Conservation (phyloP, 2,113 vertebrate species). For the Pungitius pungitius region DNA sequence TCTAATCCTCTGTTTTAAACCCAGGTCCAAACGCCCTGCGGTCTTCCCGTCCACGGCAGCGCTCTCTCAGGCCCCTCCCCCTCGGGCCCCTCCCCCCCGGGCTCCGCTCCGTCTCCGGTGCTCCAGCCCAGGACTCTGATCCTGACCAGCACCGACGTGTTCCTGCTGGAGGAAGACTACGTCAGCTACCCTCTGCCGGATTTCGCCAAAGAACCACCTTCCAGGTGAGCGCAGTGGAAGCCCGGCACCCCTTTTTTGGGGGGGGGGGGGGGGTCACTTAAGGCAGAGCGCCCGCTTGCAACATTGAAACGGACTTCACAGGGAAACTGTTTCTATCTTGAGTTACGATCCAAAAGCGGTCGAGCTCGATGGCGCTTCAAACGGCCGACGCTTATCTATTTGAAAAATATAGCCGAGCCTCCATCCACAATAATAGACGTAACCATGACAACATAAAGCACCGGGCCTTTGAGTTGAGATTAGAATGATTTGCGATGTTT, state of each 20-base stretch:
- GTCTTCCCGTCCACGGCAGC: slow-evolving; percentile 23
- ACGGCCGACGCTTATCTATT: not conserved
- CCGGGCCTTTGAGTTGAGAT: not conserved
- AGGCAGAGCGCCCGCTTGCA: not conserved
- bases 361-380: too few relatives aligned
- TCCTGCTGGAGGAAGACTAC: slow-evolving; percentile 95
- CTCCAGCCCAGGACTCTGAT: slow-evolving; percentile 92
- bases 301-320: too few relatives aligned
- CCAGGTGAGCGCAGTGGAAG: slow-evolving; percentile 69
- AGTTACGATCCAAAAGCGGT: too few relatives aligned
- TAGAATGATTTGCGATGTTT: not conserved
- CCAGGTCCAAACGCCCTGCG: slow-evolving; percentile 59
- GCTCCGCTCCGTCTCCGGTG: slow-evolving; percentile 46
- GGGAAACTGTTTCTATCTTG: too few relatives aligned
- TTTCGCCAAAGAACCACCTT: slow-evolving; percentile 96
- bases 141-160: slow-evolving; percentile 90
- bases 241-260: not conserved
- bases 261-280: not conserved
- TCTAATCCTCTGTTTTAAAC: not conserved
- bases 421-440: not conserved
- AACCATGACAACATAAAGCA: not conserved
- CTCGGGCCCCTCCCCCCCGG: slow-evolving; percentile 46
- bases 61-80: slow-evolving; percentile 22
- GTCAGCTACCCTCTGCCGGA: slow-evolving; percentile 94
- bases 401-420: not conserved